These are phyloP conservation scores for Operophtera brumata DNA, from an alignment of 2,888 invertebrate species.

Conservation along the genomic window DNA sequence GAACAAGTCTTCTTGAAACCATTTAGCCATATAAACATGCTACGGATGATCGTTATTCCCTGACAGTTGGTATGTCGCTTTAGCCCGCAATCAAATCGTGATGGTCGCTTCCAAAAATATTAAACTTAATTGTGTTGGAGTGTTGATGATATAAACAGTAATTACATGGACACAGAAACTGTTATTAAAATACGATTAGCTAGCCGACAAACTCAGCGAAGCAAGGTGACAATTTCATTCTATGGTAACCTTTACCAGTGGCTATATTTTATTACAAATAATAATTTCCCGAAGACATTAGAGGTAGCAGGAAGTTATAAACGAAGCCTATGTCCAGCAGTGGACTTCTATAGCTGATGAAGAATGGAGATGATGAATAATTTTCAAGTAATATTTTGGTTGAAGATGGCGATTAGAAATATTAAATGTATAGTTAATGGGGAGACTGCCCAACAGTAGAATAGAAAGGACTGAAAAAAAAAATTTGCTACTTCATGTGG, in stretches of 20 bases:
- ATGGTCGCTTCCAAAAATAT: conserved; percentile 75
- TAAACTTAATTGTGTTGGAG: conserved; percentile 71
- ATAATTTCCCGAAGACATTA: too few species aligned
- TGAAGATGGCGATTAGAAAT: too few species aligned
- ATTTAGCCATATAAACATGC: conserved; percentile 13
- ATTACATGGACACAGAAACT: conserved; percentile 70
- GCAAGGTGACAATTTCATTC: conserved; percentile 38
- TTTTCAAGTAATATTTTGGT: not conserved
- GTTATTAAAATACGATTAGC: conserved; percentile 79
- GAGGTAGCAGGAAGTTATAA: too few species aligned
- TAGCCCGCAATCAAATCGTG: conserved; percentile 73
- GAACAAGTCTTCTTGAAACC: not conserved
- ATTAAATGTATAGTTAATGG: too few species aligned
- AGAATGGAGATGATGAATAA: too few species aligned
- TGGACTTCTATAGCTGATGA: too few species aligned
- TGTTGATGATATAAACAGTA: conserved; percentile 77
- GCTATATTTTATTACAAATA: not conserved
- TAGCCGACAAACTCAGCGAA: conserved; percentile 39
- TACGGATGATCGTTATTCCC: conserved; percentile 55
- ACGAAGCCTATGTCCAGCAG: too few species aligned
- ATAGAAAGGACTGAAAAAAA: too few species aligned
- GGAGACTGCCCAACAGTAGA: too few species aligned
- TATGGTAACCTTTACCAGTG: not conserved
- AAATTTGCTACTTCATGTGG: too few species aligned
- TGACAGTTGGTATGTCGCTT: conserved; percentile 58